Conservation (phyloP, 2,888 invertebrate species). For the Agrotis exclamationis region DNA sequence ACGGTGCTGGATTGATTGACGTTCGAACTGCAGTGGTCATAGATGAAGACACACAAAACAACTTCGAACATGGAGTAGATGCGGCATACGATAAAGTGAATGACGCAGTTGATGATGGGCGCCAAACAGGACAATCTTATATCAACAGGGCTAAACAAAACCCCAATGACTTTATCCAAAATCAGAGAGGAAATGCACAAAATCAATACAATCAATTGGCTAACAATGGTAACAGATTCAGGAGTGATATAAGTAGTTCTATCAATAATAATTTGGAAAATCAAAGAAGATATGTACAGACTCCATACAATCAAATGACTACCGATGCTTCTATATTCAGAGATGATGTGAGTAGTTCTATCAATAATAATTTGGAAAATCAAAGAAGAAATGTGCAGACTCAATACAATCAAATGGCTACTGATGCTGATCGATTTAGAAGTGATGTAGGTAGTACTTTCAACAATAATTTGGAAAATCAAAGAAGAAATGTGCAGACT, state of each 20-base stretch:
- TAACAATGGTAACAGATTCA: too few relatives aligned
- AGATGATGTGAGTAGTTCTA: neutral
- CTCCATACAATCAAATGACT: slow-evolving; percentile 1
- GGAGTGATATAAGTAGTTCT: too few relatives aligned
- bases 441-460: neutral
- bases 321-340: neutral
- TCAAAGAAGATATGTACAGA: slow-evolving; percentile 9
- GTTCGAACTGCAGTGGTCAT: slow-evolving; percentile 26
- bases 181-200: slow-evolving; percentile 23
- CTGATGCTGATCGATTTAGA: neutral
- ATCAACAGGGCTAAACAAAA: slow-evolving; percentile 22
- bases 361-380: neutral
- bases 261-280: neutral
- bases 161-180: slow-evolving; percentile 28
- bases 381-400: neutral
- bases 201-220: neutral
- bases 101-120: slow-evolving; percentile 9
- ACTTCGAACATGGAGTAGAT: slow-evolving; percentile 35
- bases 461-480: neutral
- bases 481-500: neutral
- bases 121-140: slow-evolving; percentile 15
- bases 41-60: slow-evolving; percentile 1
- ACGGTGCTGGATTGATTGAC: slow-evolving; percentile 53
- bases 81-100: slow-evolving; percentile 32
- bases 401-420: slow-evolving; percentile 1